These are phyloP conservation scores for Brienomyrus longianalis DNA, from an alignment of 2,113 vertebrate genomes.

Conservation along the genomic window DNA sequence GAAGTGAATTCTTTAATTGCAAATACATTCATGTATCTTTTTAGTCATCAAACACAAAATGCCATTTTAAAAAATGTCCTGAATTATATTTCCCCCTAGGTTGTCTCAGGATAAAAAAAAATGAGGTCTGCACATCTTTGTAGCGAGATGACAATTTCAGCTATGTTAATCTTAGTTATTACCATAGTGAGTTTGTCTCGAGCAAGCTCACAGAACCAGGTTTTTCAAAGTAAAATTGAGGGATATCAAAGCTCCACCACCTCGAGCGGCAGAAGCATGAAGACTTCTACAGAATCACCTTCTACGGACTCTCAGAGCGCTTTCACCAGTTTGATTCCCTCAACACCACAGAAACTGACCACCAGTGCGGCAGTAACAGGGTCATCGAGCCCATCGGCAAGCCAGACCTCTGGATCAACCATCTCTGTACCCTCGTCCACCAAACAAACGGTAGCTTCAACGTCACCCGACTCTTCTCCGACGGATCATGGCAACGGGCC, in stretches of 20 bases:
- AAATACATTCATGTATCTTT: background rate
- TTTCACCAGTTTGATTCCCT: background rate
- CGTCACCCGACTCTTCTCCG: background rate
- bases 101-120: background rate
- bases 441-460: background rate
- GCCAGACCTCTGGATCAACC: background rate
- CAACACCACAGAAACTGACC: background rate
- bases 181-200: background rate
- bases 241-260: background rate
- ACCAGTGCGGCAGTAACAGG: background rate
- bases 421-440: background rate
- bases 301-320: background rate
- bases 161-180: background rate
- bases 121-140: background rate
- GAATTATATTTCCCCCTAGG: background rate
- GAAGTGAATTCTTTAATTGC: background rate
- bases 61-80: background rate
- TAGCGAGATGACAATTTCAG: background rate
- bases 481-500: background rate
- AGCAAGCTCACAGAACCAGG: background rate
- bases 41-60: background rate
- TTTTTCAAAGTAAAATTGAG: background rate
- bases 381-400: too few species aligned
- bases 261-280: background rate
- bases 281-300: background rate